Evolutionary conservation across 2,797 vertebrate genomes (phyloP), one percentile per base, ranked within the genome.

Genomic region (Sebastes flavidus): DNA sequence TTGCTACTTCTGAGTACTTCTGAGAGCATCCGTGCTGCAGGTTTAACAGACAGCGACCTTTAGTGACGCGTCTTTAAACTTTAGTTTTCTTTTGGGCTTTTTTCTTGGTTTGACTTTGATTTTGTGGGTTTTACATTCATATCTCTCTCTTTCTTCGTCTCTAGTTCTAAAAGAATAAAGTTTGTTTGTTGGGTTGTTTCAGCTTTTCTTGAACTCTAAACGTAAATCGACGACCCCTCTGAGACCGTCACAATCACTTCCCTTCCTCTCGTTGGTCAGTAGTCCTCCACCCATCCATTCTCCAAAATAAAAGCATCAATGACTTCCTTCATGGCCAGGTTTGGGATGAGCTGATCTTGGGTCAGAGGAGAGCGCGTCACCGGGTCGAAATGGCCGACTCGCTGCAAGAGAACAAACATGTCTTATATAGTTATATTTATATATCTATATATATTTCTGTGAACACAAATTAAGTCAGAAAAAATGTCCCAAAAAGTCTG

Each of bases 261-360:
- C 56, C 34, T 16, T 25, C 24, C 38, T 72, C 3, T 67, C 9
- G 9, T 32, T 5, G 36, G 13, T 78, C 93, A 98, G 94, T 98
- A 98, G 94, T 98, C 97, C 94, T 98, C 97, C 88, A 98, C 97
- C 97, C 97, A 98, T 78, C 97, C 97, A 0, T 98, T 99, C 94
- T 98, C 97, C 1, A 96, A 94, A 94, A 98, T 96, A 92, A 98
- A 99, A 0, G 97, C 96, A 0, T 98, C 97, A 1, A 98, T 98
- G 83, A 98, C 97, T 86, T 98, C 97, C 93, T 98, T 99, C 97
- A 99, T 98, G 85, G 97, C 97, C 62, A 98, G 93, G 92, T 99
- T 98, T 52, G 97, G 97, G 82, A 98, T 98, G 85, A 99, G 95
- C 93, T 98, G 97, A 83, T 99, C 97, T 87, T 98, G 97, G 76